Evolutionary conservation across 2,888 invertebrate genomes (phyloP), one percentile per base, ranked within the genome.

Genomic region (Caenorhabditis sp.): DNA sequence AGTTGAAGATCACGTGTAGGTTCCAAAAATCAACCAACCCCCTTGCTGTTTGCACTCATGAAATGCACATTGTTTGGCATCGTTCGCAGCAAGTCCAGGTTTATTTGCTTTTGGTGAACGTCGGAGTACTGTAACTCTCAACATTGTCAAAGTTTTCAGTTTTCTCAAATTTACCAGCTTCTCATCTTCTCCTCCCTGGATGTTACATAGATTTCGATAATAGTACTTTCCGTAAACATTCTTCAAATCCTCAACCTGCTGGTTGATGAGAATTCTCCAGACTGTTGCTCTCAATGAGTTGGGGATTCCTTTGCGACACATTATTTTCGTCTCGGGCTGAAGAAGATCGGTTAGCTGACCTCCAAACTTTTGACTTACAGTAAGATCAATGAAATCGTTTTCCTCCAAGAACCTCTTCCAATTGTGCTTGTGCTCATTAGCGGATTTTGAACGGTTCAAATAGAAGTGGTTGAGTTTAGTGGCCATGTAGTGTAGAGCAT

Each of bases 41-140:
- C 94, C 90, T 94, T 93, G 58, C 93, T 93, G 31, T 93, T 92
- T 7, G 92, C 90, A 31, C 93, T 91, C 80, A 93, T 92, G 87
- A 94, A 94, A 86, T 93, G 93, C 49, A 94, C 92, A 87, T 94
- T 94, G 70, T 91, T 92, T 0, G 94, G 94, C 93, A 94, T 94
- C 0, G 94, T 94, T 73, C 94, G 88, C 89, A 94, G 92, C 22
- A 94, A 90, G 87, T 94, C 94, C 59, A 59, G 44, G 14, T 72
- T 61, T 63, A 80, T 66, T 58, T 77, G 64, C 56, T 69, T 76
- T 77, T 70, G 58, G 26, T 68, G 68, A 22, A 54, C 54, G 31
- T 72, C 59, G 12, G 72, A 72, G 24, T 72, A 72, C 72, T 72
- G 68, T 35, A 66, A 66, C 26, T 16, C 14, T 7, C 19, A n/a